Conservation (phyloP, 2,888 invertebrate genomes). For the Gymnoscelis rufifasciata region DNA sequence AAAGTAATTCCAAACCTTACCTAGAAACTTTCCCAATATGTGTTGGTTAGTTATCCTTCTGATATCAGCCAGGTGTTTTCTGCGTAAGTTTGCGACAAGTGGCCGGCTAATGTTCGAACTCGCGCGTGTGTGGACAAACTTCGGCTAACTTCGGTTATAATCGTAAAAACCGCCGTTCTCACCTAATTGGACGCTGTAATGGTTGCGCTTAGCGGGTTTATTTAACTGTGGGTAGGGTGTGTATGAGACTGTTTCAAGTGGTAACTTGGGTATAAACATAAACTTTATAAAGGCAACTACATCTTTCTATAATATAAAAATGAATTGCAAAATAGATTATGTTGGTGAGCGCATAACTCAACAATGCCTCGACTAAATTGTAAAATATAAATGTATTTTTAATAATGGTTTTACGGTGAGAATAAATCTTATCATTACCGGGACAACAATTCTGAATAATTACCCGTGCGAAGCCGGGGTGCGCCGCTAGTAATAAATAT, state of each 20-base stretch:
- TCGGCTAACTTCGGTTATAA: slow-evolving; percentile 19
- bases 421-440: too few relatives aligned
- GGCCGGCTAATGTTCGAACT: slow-evolving; percentile 9
- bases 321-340: too few relatives aligned
- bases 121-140: slow-evolving; percentile 15
- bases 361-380: too few relatives aligned
- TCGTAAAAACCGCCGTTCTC: slow-evolving; percentile 15
- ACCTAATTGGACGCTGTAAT: slow-evolving; percentile 11
- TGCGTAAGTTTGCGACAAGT: slow-evolving; percentile 7
- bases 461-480: too few relatives aligned
- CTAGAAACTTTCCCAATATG: background rate
- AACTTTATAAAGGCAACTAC: too few relatives aligned
- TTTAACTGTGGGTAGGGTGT: slow-evolving; percentile 12
- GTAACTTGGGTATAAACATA: too few relatives aligned
- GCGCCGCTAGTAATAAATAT: too few relatives aligned
- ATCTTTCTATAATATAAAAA: too few relatives aligned
- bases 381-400: too few relatives aligned
- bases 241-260: slow-evolving; percentile 13
- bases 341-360: too few relatives aligned
- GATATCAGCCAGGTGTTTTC: slow-evolving; percentile 1
- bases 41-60: slow-evolving; percentile 6
- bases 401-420: too few relatives aligned
- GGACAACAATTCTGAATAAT: too few relatives aligned
- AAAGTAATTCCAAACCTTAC: background rate
- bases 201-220: slow-evolving; percentile 8